phyloP scores from a whole-genome alignment of 2,113 vertebrate genomes.

The Elgaria multicarinata region DNA sequence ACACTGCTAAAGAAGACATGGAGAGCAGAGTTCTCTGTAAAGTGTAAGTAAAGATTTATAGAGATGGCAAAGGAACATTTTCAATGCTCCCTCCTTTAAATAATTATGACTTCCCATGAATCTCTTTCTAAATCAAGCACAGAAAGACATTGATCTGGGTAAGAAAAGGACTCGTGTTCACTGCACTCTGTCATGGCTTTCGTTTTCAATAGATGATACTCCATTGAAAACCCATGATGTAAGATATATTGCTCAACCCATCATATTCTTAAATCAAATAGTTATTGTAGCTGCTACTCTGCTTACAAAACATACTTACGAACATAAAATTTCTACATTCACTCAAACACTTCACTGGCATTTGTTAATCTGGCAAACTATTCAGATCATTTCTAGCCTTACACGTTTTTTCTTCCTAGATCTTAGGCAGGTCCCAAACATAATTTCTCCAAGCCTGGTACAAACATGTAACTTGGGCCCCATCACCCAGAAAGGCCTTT shows the following conservation, averaged over 20 bases:
- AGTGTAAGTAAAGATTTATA: conserved; percentile 81
- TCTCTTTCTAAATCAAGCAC: conserved; percentile 81
- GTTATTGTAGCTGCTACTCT: conserved; percentile 42
- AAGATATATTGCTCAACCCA: conserved; percentile 66
- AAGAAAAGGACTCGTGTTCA: conserved; percentile 68
- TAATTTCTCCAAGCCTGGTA: neutral
- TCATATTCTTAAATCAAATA: conserved; percentile 55
- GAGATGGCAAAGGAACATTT: conserved; percentile 77
- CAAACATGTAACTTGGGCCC: neutral
- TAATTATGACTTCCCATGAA: conserved; percentile 83
- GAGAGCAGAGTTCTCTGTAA: conserved; percentile 74
- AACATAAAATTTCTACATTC: conserved; percentile 28
- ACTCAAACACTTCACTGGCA: conserved; percentile 6
- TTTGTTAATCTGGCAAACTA: conserved; percentile 33
- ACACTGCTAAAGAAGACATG: conserved; percentile 56
- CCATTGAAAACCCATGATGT: conserved; percentile 39
- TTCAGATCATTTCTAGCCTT: neutral
- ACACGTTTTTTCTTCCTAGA: neutral
- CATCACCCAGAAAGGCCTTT: neutral
- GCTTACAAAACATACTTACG: conserved; percentile 51
- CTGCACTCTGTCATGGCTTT: conserved; percentile 54
- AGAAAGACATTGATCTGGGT: conserved; percentile 76
- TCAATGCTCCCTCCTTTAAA: conserved; percentile 78
- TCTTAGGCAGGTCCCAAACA: neutral
- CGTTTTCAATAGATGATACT: conserved; percentile 47